Conservation (phyloP, 2,797 vertebrate genomes). For the Mionectes olivaceus region DNA sequence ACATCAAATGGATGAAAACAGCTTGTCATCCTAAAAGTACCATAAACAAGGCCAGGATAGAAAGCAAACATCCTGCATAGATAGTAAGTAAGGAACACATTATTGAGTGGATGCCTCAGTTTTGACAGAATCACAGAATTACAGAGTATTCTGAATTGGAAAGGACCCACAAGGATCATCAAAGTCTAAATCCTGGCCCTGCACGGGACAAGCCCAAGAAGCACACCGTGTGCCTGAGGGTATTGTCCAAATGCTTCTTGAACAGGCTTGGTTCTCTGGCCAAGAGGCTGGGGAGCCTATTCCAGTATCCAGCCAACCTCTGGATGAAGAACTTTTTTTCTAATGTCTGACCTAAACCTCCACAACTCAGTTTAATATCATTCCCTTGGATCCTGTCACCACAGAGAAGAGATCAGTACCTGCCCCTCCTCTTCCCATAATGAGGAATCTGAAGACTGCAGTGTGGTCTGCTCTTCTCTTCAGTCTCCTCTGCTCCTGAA, state of each 20-base stretch:
- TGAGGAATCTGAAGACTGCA: fast-evolving
- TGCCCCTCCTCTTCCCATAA: neutral
- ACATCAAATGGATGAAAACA: neutral
- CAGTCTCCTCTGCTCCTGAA: neutral
- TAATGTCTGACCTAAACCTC: neutral
- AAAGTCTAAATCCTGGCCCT: neutral
- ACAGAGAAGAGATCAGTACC: neutral
- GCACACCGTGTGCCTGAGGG: neutral
- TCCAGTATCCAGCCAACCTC: neutral
- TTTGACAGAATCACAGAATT: neutral
- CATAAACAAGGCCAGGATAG: neutral
- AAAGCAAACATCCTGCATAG: neutral
- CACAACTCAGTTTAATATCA: neutral
- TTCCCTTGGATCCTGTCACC: fast-evolving
- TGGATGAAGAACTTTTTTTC: neutral
- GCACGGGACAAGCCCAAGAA: neutral
- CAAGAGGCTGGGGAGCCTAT: no score
- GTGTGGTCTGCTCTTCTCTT: neutral
- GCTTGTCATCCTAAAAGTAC: neutral
- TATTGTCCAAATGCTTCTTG: neutral
- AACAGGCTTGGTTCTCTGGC: neutral
- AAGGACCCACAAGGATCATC: neutral
- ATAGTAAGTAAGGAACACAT: neutral
- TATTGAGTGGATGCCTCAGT: neutral
- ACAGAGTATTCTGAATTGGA: neutral